Evolutionary conservation across 2,888 invertebrate genomes (phyloP), one percentile per base, ranked within the genome.

Genomic region (Eupithecia centaureata): DNA sequence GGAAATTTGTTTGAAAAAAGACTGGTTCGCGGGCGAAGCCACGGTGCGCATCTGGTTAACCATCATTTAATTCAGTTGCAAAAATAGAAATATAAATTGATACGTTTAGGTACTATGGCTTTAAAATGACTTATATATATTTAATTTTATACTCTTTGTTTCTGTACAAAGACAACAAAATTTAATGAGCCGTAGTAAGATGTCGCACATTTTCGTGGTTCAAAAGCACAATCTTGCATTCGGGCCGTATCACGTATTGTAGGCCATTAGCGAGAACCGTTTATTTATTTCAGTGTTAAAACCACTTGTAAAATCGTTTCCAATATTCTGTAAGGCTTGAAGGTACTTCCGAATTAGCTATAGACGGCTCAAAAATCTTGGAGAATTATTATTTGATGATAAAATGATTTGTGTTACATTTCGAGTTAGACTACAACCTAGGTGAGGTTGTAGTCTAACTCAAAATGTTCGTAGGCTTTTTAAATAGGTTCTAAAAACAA

Each of bases 191-290:
- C 52, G 63, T 51, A 32, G 30, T 27, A 54, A 61, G 70, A 77
- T 80, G 77, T 76, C 70, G 59, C 70, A 58, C 73, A 77, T 75
- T 79, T 77, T 75, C 67, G 73, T 76, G 64, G 63, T 66, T 62
- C 63, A 62, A 58, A 71, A 65, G 73, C 76, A 77, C 77, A 77
- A 79, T 75, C 74, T 70, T 51, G 65, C 59, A 60, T 13, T 47
- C 51, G n/a, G 61, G 66, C 33, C 38, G 69, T 74, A 73, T 76
- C 84, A 84, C 84, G 81, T 82, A 76, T 74, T 38, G 59, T 60
- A 60, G 73, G 64, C 82, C 80, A 85, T 85, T 86, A 86, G 82
- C 69, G 79, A 76, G 57, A 57, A 18, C 59, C 64, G 57, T 51
- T 66, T 66, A 63, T 70, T 66, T 47, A 47, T 47, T 47, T 47